Base-by-base conservation (phyloP, 2,113 vertebrate species). In the Drymodes brunneopygia region DNA sequence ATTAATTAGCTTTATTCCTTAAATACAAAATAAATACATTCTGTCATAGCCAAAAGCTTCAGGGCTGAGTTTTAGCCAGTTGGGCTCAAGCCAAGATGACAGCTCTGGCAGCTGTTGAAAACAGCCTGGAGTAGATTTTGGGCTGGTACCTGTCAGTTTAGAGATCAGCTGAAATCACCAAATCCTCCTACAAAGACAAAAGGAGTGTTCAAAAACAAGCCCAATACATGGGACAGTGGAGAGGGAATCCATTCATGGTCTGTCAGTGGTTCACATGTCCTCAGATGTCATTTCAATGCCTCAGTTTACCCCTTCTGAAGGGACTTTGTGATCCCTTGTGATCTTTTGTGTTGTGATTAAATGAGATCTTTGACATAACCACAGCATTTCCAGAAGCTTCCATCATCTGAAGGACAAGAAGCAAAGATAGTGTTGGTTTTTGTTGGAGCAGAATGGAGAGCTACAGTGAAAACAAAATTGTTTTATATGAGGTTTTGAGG, bases 1-100 rank as follows among this genome's bases (percentile, higher is more conserved):
- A 81, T 80, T 64, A 89, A 89, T 95, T 87, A 87, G 24, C 35
- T 89, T 79, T 84, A 36, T 79, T 81, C 53, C 62, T 91, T 92
- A 91, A 93, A 70, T 50, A 36, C 33, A 65, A 84, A 89, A 71
- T 48, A 81, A 91, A 86, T 89, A 31, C 23, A 15, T 91, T 61
- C 25, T 71, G 17, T 27, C 67, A 9, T 23, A 81, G 69, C 51
- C 57, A 91, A 81, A 86, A 74, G 23, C 60, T 71, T 89, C 20
- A 29, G 25, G 28, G 57, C 25, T 94, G 81, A 42, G 31, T 53
- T 94, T 95, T 77, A 81, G 78, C 53, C 81, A 79, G 14, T 45
- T 94, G 91, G 21, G 18, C 53, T 91, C 70, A 69, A 75, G 73
- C 57, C 17, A 29, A 81, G 40, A 15, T 79, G 35, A 65, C 48